Percentiles rank a stretch among this genome's conserved stretches.
phyloP scores from a whole-genome alignment of 2,797 vertebrate species.

The Distichodus sexfasciatus region DNA sequence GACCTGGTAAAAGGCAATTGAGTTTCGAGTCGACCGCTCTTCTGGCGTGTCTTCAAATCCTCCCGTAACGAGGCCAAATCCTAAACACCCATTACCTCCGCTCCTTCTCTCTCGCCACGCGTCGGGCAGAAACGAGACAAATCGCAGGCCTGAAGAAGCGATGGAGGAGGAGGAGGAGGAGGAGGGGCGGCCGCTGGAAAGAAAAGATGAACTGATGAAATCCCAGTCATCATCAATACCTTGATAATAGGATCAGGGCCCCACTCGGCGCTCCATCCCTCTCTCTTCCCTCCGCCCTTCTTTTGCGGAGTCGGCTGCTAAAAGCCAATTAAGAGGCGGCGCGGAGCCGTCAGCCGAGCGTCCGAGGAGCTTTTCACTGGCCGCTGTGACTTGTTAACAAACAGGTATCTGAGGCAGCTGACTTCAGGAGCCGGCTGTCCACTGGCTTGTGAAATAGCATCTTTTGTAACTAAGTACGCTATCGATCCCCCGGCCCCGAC shows the following conservation, averaged over 20 bases:
- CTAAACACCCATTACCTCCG: conserved; percentile 42
- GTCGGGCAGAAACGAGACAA: conserved; percentile 39
- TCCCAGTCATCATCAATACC: conserved; percentile 60
- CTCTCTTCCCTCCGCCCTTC: conserved; percentile 59
- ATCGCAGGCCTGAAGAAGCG: conserved; percentile 29
- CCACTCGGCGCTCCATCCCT: conserved; percentile 61
- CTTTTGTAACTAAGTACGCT: conserved; percentile 90
- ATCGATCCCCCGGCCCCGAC: conserved; percentile 83
- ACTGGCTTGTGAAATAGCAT: conserved; percentile 97
- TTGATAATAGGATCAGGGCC: conserved; percentile 64
- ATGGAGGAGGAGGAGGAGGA: no score
- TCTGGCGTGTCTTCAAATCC: conserved; percentile 27
- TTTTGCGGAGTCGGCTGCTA: conserved; percentile 61
- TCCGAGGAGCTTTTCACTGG: conserved; percentile 78
- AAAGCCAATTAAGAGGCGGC: conserved; percentile 78
- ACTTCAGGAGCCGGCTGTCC: conserved; percentile 75
- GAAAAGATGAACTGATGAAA: conserved; percentile 58
- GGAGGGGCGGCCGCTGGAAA: conserved; percentile 36
- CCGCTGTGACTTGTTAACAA: conserved; percentile 89
- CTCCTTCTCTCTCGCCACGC: conserved; percentile 30
- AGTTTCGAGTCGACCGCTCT: conserved; percentile 26
- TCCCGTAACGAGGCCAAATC: conserved; percentile 41
- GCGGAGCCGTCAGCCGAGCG: conserved; percentile 74
- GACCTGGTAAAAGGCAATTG: conserved; percentile 4
- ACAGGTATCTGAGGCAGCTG: conserved; percentile 74